phyloP scores from a whole-genome alignment of 2,888 invertebrate species.

The Scaptomyza cyrtandrae region DNA sequence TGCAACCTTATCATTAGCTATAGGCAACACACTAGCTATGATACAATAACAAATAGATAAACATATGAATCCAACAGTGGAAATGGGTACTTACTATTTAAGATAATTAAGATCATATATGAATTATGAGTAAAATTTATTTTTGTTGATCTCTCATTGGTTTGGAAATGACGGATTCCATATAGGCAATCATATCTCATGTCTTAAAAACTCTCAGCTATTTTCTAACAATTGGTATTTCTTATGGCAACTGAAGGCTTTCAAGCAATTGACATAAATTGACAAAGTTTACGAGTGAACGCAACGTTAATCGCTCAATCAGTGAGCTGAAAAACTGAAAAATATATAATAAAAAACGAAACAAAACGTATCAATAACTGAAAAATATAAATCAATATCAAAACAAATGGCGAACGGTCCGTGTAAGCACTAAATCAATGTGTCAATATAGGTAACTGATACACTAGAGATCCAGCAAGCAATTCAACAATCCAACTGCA shows the following conservation, averaged over 20 bases:
- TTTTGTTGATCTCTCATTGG: too few species aligned
- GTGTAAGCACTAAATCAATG: slow-evolving; percentile 79
- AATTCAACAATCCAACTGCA: slow-evolving; percentile 35
- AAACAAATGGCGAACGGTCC: slow-evolving; percentile 72
- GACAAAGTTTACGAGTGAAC: slow-evolving; percentile 65
- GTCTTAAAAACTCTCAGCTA: background rate
- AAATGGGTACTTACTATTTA: background rate
- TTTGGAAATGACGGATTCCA: background rate
- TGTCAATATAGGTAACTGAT: slow-evolving; percentile 79
- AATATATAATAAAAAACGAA: background rate
- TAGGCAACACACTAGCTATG: slow-evolving; percentile 40
- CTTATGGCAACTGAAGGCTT: slow-evolving; percentile 64
- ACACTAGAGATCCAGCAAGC: slow-evolving; percentile 54
- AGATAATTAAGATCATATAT: background rate
- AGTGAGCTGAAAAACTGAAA: slow-evolving; percentile 24
- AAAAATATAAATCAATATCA: slow-evolving; percentile 77
- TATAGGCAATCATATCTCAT: background rate
- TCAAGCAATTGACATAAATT: slow-evolving; percentile 69
- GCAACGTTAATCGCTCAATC: slow-evolving; percentile 71
- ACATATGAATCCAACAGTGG: background rate
- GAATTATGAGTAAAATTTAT: background rate
- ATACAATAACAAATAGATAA: slow-evolving; percentile 22
- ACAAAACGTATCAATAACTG: slow-evolving; percentile 67
- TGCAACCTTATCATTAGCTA: slow-evolving; percentile 55
- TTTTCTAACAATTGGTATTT: slow-evolving; percentile 6